A percentile compares a stretch with the other conserved stretches of the same genome.
phyloP scores from a whole-genome alignment of 2,888 invertebrate species.

The Dermolepida albohirtum region DNA sequence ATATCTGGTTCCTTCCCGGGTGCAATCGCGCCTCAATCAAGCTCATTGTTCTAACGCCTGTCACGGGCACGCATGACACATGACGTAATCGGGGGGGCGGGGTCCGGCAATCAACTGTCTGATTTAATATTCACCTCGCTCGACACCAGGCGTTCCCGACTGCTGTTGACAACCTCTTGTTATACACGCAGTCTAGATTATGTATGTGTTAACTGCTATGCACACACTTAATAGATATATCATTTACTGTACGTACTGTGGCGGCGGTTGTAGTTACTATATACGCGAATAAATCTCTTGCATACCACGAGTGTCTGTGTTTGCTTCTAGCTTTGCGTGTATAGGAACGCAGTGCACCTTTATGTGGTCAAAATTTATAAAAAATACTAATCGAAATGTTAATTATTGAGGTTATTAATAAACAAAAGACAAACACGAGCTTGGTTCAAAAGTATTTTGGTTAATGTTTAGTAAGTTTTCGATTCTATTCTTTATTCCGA shows the following conservation, averaged over 20 bases:
- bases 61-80: conserved; percentile 63
- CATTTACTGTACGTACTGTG: conserved; percentile 46
- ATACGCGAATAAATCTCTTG: conserved; percentile 7
- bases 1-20: conserved; percentile 55
- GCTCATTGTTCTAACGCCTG: conserved; percentile 62
- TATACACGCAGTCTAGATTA: conserved; percentile 55
- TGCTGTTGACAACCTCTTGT: conserved; percentile 63
- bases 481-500: too few relatives aligned
- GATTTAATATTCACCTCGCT: conserved; percentile 65
- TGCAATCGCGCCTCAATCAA: conserved; percentile 62
- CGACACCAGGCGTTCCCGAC: conserved; percentile 60
- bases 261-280: conserved; percentile 22
- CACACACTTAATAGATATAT: conserved; percentile 61
- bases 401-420: conserved; percentile 58
- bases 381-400: conserved; percentile 59
- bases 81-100: conserved; percentile 64
- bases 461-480: too few relatives aligned
- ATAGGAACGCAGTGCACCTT: too few relatives aligned
- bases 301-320: not conserved
- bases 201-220: conserved; percentile 60
- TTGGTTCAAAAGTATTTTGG: too few relatives aligned
- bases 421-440: too few relatives aligned
- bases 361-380: not conserved
- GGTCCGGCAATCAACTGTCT: conserved; percentile 64
- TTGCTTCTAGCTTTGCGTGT: too few relatives aligned